Evolutionary conservation across 2,888 invertebrate genomes (phyloP), one percentile per base, ranked within the genome.

Genomic region (Euspilapteryx auroguttella): DNA sequence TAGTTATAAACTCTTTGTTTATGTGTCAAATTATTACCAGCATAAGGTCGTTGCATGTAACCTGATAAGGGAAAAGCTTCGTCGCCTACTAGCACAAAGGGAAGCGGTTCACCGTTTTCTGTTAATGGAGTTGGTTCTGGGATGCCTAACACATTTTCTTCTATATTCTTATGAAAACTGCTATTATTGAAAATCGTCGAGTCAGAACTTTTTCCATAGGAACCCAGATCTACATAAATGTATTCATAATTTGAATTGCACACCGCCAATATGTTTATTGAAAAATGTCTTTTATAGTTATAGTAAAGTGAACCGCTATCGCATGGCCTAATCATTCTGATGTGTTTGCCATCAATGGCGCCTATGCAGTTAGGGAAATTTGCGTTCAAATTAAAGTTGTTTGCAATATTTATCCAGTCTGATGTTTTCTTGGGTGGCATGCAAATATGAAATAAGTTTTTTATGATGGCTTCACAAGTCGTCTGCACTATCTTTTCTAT

Each of bases 221-320:
- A 34, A 34, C 37, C 38, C 17, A 37, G 32, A 32, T 37, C 38
- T 30, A 33, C 25, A 35, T 32, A 37, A 32, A 34, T 34, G 25
- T 28, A 38, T 27, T 29, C 32, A 30, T 39, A 37, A 21, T 39
- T 34, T 29, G 34, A 34, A 29, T 39, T 34, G 32, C 34, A 34
- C 17, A 39, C 30, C 21, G 38, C 34, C 30, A 36, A 32, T 12
- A 38, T 33, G 28, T 34, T 32, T 29, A 37, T 36, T 17, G 36
- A 37, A 24, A 35, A 37, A 33, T 36, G 37, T 24, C 31, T 30
- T 32, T 26, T 31, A 12, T 27, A 27, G 11, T 27, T 20, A 21
- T 21, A 26, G 12, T 11, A 24, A 12, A 24, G 24, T 12, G 24
- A 26, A 15, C 26, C 26, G 14, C 26, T 26, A 26, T 26, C 6